A percentile compares a stretch with the other conserved stretches of the same genome.
phyloP scores from a whole-genome alignment of 2,888 invertebrate species.

The Antheraea assamensis region DNA sequence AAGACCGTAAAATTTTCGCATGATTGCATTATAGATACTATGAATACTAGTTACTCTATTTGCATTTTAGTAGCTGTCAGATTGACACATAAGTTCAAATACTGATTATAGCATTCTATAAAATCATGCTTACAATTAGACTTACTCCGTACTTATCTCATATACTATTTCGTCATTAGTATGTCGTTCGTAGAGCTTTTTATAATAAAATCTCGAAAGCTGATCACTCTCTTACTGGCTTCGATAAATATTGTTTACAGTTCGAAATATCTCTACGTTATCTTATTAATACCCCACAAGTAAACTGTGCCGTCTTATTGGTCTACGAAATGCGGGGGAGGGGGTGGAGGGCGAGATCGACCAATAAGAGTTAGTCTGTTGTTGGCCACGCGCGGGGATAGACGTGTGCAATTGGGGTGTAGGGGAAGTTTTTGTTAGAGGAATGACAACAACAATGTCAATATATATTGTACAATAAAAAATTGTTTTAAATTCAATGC shows the following conservation, averaged over 20 bases:
- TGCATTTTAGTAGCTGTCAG: neutral
- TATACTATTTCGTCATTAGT: constrained; percentile 29
- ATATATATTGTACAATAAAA: too few species aligned
- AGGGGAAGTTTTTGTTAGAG: too few species aligned
- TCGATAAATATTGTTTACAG: constrained; percentile 19
- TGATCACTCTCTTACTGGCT: constrained; percentile 1
- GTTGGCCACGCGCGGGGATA: too few species aligned
- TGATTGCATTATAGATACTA: constrained; percentile 2
- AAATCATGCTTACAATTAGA: constrained; percentile 29
- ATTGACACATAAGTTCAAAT: constrained; percentile 1
- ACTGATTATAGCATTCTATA: constrained; percentile 60
- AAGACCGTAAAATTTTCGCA: neutral
- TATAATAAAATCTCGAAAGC: constrained; percentile 16
- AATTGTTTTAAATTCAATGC: too few species aligned
- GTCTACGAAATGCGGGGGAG: too few species aligned
- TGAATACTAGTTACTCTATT: neutral
- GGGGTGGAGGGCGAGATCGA: too few species aligned
- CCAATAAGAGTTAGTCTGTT: too few species aligned
- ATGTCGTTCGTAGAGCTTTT: constrained; percentile 26
- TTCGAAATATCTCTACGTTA: neutral
- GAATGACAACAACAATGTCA: too few species aligned
- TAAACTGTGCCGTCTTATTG: neutral
- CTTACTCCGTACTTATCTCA: constrained; percentile 32
- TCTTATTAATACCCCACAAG: neutral
- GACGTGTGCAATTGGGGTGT: too few species aligned